A percentile compares a stretch with the other conserved stretches of the same genome.
phyloP scores from a whole-genome alignment of 2,113 vertebrate species.

The Eurypyga helias region DNA sequence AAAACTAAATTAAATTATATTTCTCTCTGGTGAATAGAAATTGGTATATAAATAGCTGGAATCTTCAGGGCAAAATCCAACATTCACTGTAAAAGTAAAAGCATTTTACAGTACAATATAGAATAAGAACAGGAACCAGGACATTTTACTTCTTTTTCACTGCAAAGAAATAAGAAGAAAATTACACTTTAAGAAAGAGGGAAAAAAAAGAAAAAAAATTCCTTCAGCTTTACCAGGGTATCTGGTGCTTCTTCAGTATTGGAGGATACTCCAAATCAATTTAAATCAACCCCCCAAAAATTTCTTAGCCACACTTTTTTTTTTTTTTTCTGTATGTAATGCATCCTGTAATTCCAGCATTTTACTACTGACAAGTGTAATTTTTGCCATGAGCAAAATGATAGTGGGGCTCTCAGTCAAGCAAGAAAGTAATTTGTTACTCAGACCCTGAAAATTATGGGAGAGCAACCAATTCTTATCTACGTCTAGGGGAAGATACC shows the following conservation, averaged over 20 bases:
- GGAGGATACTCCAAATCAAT: not conserved
- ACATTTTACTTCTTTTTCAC: not conserved
- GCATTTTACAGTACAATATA: not conserved
- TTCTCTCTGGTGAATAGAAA: not conserved
- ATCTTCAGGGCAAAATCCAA: not conserved
- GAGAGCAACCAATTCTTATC: not conserved
- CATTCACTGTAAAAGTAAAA: not conserved
- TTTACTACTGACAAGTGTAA: not conserved
- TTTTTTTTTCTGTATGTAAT: not conserved
- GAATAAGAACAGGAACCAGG: not conserved
- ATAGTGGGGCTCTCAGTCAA: not conserved
- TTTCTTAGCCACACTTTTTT: not conserved
- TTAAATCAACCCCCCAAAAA: not conserved
- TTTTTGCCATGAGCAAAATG: not conserved
- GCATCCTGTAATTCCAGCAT: not conserved
- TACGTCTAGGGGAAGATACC: not conserved
- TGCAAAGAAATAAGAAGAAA: not conserved
- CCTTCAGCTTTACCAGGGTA: not conserved
- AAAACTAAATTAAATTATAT: not conserved
- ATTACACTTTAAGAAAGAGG: not conserved
- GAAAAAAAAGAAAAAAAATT: not conserved
- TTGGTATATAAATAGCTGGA: not conserved
- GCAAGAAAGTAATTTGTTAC: not conserved
- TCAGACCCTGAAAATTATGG: not conserved
- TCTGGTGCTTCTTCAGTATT: not conserved